A percentile compares a stretch with the other conserved stretches of the same genome.
Conservation (phyloP, 2,113 vertebrate species). For the Upupa epops region DNA sequence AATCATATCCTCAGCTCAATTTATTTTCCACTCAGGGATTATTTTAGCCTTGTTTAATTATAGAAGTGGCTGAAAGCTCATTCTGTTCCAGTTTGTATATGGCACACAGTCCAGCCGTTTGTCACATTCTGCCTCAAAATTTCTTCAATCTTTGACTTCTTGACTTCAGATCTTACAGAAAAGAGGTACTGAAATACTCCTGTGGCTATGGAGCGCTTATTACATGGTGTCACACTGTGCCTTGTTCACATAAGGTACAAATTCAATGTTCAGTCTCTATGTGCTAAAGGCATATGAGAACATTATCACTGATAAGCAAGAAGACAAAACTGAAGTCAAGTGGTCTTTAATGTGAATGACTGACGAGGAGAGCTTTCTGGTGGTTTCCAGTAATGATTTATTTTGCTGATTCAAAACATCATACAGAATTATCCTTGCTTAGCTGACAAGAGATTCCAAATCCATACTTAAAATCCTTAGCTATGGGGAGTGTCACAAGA, state of each 20-base stretch:
- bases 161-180: background rate
- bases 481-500: background rate
- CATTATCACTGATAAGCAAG: background rate
- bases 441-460: background rate
- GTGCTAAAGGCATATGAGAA: background rate
- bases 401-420: background rate
- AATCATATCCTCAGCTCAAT: background rate
- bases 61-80: background rate
- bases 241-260: background rate
- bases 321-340: background rate
- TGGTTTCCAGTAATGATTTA: background rate
- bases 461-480: background rate
- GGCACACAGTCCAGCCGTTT: background rate
- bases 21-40: constrained; percentile 13
- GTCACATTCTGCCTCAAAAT: background rate
- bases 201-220: background rate
- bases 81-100: background rate
- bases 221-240: no score
- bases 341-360: background rate
- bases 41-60: constrained; percentile 21
- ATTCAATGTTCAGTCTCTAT: background rate
- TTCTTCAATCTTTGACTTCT: background rate
- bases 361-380: background rate
- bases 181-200: background rate
- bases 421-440: background rate